A percentile compares a stretch with the other conserved stretches of the same genome.
phyloP scores from a whole-genome alignment of 2,113 vertebrate species.

The Carassius auratus region DNA sequence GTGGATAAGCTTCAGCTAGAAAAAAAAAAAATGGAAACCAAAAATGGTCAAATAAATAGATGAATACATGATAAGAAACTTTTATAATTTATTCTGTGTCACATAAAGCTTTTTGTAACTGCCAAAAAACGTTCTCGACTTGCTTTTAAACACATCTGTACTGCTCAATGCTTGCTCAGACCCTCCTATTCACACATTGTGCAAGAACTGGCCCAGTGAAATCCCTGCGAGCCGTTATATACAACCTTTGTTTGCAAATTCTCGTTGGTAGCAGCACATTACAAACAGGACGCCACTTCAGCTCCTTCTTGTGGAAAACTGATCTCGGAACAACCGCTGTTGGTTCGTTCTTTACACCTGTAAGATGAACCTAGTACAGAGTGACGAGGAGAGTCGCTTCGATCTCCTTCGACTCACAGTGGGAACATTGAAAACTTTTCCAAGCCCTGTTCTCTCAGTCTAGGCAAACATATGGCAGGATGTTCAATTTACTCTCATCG shows the following conservation, averaged over 20 bases:
- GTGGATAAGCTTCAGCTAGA: conserved; percentile 66
- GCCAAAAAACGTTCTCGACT: conserved; percentile 64
- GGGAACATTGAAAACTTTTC: conserved; percentile 73
- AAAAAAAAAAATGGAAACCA: conserved; percentile 69
- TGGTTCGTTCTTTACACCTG: conserved; percentile 65
- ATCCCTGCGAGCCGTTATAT: conserved; percentile 71
- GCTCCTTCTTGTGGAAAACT: conserved; percentile 69
- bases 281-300: conserved; percentile 74
- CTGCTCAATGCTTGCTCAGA: conserved; percentile 65
- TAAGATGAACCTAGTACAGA: conserved; percentile 69
- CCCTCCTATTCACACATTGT: conserved; percentile 64
- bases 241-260: conserved; percentile 73
- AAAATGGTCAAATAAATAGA: conserved; percentile 88
- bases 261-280: conserved; percentile 89
- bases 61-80: conserved; percentile 86
- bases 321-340: conserved; percentile 71
- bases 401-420: conserved; percentile 75
- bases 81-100: conserved; percentile 86
- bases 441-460: conserved; percentile 86
- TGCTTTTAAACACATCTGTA: conserved; percentile 67
- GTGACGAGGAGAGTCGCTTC: conserved; percentile 64
- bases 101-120: conserved; percentile 80
- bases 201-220: conserved; percentile 64
- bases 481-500: conserved; percentile 92
- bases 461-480: conserved; percentile 98